These are phyloP conservation scores for Halocaridina rubra DNA, from an alignment of 2,888 invertebrate species.

Conservation along the genomic window DNA sequence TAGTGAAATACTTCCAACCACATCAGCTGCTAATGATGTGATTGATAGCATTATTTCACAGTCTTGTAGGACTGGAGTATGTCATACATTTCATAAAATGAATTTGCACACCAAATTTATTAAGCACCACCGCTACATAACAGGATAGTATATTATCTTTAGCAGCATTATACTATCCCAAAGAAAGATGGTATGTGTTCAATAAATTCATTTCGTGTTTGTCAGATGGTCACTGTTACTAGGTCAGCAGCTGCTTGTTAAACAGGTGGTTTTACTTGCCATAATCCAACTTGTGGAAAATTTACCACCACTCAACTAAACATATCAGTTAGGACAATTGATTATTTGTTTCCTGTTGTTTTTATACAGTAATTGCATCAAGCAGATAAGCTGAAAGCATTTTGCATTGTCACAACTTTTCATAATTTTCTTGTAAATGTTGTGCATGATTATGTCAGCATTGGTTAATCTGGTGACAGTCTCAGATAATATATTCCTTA, in stretches of 20 bases:
- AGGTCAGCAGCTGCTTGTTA: conserved; percentile 36
- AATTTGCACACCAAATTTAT: too few species aligned
- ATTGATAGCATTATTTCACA: not conserved
- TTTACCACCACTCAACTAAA: conserved; percentile 52
- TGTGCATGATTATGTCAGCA: conserved; percentile 39
- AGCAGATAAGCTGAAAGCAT: conserved; percentile 48
- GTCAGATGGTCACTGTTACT: conserved; percentile 38
- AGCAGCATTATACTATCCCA: not conserved
- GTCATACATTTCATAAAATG: conserved; percentile 39
- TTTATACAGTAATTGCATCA: conserved; percentile 41
- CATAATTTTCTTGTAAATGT: conserved; percentile 38
- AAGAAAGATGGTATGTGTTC: not conserved
- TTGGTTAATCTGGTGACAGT: conserved; percentile 49
- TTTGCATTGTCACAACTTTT: conserved; percentile 53
- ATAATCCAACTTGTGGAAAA: conserved; percentile 16
- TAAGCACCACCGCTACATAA: too few species aligned
- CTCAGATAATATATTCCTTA: conserved; percentile 1
- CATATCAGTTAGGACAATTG: conserved; percentile 61
- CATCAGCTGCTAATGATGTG: not conserved
- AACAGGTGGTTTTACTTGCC: conserved; percentile 23
- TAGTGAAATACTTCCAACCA: not conserved
- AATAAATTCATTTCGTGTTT: conserved; percentile 10
- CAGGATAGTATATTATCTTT: not conserved
- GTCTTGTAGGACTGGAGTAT: not conserved
- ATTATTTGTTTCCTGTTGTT: conserved; percentile 53